These are phyloP conservation scores for Leptinotarsa juncta DNA, from an alignment of 2,888 invertebrate species.

Conservation along the genomic window DNA sequence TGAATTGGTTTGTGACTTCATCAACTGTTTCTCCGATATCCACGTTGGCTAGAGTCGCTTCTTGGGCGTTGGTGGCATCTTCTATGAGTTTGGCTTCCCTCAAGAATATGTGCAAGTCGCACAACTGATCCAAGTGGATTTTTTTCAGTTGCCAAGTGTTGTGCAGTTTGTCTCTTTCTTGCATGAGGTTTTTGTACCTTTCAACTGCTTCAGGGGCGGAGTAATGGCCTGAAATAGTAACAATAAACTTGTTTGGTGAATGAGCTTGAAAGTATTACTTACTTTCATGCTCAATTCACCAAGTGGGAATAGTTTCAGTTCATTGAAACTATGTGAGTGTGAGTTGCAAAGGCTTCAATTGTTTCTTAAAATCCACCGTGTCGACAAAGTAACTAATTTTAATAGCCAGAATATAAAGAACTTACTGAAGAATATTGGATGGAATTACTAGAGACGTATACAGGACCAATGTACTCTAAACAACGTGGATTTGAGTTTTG, in stretches of 20 bases:
- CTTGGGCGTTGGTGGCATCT: conserved; percentile 88
- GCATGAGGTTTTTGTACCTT: conserved; percentile 79
- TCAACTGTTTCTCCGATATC: conserved; percentile 86
- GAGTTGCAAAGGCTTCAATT: too few relatives aligned
- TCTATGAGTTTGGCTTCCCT: conserved; percentile 94
- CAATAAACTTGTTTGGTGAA: conserved; percentile 6
- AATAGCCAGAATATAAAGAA: too few relatives aligned
- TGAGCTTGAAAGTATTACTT: not conserved
- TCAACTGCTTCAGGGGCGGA: conserved; percentile 83
- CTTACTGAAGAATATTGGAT: too few relatives aligned
- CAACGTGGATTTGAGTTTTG: too few relatives aligned
- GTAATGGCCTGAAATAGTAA: conserved; percentile 73
- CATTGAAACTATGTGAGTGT: too few relatives aligned
- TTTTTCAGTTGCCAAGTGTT: conserved; percentile 91
- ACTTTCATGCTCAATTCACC: too few relatives aligned
- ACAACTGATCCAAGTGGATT: conserved; percentile 88
- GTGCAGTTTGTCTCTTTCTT: conserved; percentile 82
- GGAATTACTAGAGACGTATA: too few relatives aligned
- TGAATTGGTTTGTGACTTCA: conserved; percentile 88
- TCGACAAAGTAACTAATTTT: too few relatives aligned
- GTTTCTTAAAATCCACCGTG: too few relatives aligned
- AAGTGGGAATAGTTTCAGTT: too few relatives aligned
- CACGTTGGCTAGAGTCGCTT: conserved; percentile 76
- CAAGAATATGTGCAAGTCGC: conserved; percentile 93
- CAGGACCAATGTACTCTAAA: too few relatives aligned